phyloP scores from a whole-genome alignment of 1,140 invertebrate genomes.

The Calycopis cecrops region DNA sequence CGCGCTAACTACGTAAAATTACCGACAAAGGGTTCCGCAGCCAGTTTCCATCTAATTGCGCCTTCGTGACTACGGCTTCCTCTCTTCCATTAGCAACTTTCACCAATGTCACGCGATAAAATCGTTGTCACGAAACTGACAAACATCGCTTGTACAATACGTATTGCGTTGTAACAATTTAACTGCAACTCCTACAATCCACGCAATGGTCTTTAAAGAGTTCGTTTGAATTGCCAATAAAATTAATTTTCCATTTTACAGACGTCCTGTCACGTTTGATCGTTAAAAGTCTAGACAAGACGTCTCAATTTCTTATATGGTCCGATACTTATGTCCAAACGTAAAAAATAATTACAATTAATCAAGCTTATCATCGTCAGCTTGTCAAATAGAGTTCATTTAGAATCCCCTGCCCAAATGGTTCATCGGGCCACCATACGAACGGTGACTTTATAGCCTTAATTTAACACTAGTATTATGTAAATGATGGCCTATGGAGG shows the following conservation, averaged over 20 bases:
- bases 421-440: too few relatives aligned
- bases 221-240: background rate
- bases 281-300: slow-evolving; percentile 51
- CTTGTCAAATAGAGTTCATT: too few relatives aligned
- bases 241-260: slow-evolving; percentile 20
- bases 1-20: slow-evolving; percentile 55
- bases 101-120: slow-evolving; percentile 20
- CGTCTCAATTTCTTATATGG: slow-evolving; percentile 43
- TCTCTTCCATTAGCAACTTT: slow-evolving; percentile 50
- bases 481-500: too few relatives aligned
- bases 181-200: background rate
- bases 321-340: slow-evolving; percentile 16
- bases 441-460: too few relatives aligned
- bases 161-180: background rate
- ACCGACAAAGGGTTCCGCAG: slow-evolving; percentile 51
- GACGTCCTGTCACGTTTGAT: slow-evolving; percentile 34
- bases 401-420: too few relatives aligned
- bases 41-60: slow-evolving; percentile 52
- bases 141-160: background rate
- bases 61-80: slow-evolving; percentile 49
- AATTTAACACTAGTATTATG: too few relatives aligned
- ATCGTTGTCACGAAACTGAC: background rate
- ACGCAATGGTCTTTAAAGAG: background rate
- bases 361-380: too few relatives aligned
- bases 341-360: too few relatives aligned